Evolutionary conservation across 2,797 vertebrate species (phyloP), one percentile per base, ranked within the genome.

Genomic region (Gymnoscopelus microlampas): DNA sequence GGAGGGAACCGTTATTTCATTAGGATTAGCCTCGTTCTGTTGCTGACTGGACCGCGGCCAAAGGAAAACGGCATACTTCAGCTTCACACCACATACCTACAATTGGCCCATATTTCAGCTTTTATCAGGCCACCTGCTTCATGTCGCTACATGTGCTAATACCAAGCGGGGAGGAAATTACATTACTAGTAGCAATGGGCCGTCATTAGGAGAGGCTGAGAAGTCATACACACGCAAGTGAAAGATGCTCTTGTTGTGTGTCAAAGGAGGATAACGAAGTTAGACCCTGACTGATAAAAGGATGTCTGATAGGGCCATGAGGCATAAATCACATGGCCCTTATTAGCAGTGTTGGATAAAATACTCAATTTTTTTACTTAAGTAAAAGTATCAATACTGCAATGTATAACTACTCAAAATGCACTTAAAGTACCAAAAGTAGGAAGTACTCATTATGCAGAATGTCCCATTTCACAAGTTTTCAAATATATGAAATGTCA

Each of bases 251-350:
- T 68, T 60, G 15, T 71, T 23, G 60, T 77, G 32, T 32, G 15
- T 56, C 8, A 63, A 47, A 61, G 47, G 53, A 77, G 53, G 39
- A 23, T 72, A 84, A 85, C 5, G 4, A 71, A 0, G 58, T 78
- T 81, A 77, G 68, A 57, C 6, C 54, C 14, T 11, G 39, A 59
- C 10, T 60, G 56, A 47, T 26, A 64, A 29, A 58, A 60, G 3
- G 7, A 0, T 11, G 35, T 13, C 60, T 53, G 64, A 61, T 62
- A 55, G 63, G 53, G 80, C 53, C 14, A 73, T 78, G 72, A 71
- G 76, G 73, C 9, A n/a, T 35, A 14, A 49, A 85, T 76, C 78
- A 84, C 71, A 85, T 84, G 82, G 76, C 76, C 50, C 68, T 61
- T 26, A 71, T 78, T 49, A 66, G 13, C 1, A 3, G 19, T 19